Evolutionary conservation across 2,888 invertebrate species (phyloP), one percentile per base, ranked within the genome.

Genomic region (Caenorhabditis uteleia): DNA sequence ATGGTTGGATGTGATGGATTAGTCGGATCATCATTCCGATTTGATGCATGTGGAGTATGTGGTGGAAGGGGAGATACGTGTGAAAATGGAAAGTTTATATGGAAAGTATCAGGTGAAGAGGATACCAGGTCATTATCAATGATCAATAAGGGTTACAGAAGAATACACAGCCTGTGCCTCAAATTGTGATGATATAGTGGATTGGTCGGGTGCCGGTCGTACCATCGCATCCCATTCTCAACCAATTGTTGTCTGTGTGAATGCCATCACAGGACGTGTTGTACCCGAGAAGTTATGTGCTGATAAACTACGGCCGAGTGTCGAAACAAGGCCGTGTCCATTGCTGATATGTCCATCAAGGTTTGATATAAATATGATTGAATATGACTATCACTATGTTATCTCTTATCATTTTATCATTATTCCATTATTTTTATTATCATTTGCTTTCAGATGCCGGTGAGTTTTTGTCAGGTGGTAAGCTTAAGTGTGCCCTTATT

Each of bases 1-100:
- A 73, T 82, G 3, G 87, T 88, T 12, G 88, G 88, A 1, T 88
- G 88, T 76, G 87, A 88, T 75, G 84, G 86, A 47, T 79, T 84
- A 34, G 79, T 88, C 45, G 86, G 86, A 16, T 88, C 88, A 0
- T 82, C 84, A 0, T 64, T 73, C 56, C 83, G 83, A 44, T 79
- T 85, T 38, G 88, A 88, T 77, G 83, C 84, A 16, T 88, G 88
- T 74, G 88, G 88, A 1, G 84, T 87, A 25, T 88, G 88, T 74
- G 86, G 84, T 3, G 86, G 87, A 2, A 84, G 87, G 64, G 86
- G 86, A 10, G 80, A 84, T 29, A 89, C 91, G 45, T 94, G 94
- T 85, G 89, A 89, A 5, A 88, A 90, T 77, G 90, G 91, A 34
- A 87, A 91, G 23, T 93, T 91, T 87, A 89, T 90, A 83, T 95